phyloP scores from a whole-genome alignment of 2,797 vertebrate genomes.

The Botia kubotai region DNA sequence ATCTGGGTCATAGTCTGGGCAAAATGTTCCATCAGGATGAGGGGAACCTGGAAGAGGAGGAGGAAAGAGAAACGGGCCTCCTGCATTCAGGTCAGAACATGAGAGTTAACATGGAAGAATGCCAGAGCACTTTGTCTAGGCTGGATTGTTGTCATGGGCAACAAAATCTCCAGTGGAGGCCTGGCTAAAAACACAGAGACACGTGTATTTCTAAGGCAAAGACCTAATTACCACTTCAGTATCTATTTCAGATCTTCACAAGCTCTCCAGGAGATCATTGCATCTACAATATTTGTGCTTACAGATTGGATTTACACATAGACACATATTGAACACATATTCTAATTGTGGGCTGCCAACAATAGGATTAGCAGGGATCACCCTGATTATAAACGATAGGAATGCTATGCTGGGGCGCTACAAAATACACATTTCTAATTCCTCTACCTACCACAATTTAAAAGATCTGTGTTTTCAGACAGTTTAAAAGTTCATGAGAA shows the following conservation, averaged over 20 bases:
- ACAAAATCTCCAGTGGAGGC: conserved; percentile 55
- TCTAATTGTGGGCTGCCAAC: conserved; percentile 64
- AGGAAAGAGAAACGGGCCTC: background rate
- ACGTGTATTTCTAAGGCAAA: conserved; percentile 31
- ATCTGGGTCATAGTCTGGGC: conserved; percentile 16
- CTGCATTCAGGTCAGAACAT: conserved; percentile 51
- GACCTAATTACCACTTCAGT: conserved; percentile 22
- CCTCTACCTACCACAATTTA: background rate
- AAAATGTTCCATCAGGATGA: conserved; percentile 36
- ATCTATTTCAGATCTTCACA: conserved; percentile 28
- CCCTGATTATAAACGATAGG: conserved; percentile 34
- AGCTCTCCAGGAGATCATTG: conserved; percentile 18
- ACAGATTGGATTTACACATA: conserved; percentile 19
- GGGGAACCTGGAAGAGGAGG: conserved; percentile 30
- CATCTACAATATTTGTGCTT: conserved; percentile 28
- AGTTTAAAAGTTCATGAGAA: conserved; percentile 1
- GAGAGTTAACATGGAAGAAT: conserved; percentile 46
- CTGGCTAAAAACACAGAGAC: conserved; percentile 44
- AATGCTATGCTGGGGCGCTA: conserved; percentile 31
- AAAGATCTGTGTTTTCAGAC: conserved; percentile 13
- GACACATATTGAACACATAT: background rate
- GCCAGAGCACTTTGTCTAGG: conserved; percentile 69
- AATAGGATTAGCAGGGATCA: conserved; percentile 60
- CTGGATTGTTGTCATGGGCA: conserved; percentile 74
- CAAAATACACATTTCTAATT: conserved; percentile 19